Base-by-base conservation (phyloP, 2,797 vertebrate genomes). In the Xenops minutus region DNA sequence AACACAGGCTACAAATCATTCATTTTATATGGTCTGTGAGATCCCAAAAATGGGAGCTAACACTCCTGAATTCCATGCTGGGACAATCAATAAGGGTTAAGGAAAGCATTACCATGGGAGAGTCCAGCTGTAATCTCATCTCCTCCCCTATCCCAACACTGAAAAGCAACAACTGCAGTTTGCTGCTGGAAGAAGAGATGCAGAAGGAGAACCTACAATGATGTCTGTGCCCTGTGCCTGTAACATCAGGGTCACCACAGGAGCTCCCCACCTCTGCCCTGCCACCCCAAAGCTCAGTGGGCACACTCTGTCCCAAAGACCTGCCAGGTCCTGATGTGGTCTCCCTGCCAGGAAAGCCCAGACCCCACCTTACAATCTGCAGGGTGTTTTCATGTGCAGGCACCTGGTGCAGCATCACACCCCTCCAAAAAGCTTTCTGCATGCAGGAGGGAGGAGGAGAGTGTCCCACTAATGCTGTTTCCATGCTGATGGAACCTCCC, bases 191-290 rank as follows among this genome's bases (percentile, higher is more conserved):
- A 39, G 46, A 49, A 34, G 27, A 62, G 63, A 58, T 7, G 24
- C 43, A 48, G 43, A 37, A 69, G n/a, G 26, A 52, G 49, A 63
- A 13, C 2, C 23, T 16, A 6, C 63, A 54, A n/a, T 0, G 2
- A 24, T 32, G 23, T 27, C 6, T 3, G 44, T 76, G 24, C 56
- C 18, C 54, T 43, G 52, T 44, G 46, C 48, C 67, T 30, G 2
- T 1, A 32, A 12, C 7, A 39, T 1, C 0, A 0, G 41, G 59
- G 34, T 54, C 69, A 48, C 26, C 34, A 30, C 58, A 15, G 51
- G 39, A 46, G 14, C 17, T 49, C 29, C 23, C n/a, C 32, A 44
- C 44, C 37, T 32, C 29, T 48, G n/a, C 46, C 23, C 29, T 39
- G 27, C 10, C 69, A 67, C 44, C 62, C 30, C 49, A 27, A 18